A percentile compares a stretch with the other conserved stretches of the same genome.
phyloP scores from a whole-genome alignment of 2,888 invertebrate species.

The Sepiola atlantica region DNA sequence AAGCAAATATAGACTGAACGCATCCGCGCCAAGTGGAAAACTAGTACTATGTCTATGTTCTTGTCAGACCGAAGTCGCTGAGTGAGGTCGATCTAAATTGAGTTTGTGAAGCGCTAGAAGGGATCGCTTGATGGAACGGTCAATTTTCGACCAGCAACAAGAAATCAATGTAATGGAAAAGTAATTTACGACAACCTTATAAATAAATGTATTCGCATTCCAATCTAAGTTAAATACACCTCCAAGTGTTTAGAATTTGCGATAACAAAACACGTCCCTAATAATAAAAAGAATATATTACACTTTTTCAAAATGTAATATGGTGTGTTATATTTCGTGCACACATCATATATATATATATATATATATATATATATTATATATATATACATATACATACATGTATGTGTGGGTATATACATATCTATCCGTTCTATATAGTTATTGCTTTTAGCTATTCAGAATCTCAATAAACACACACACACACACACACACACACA shows the following conservation, averaged over 20 bases:
- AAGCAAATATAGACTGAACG: too few species aligned
- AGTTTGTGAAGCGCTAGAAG: neutral
- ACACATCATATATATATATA: neutral
- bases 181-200: neutral
- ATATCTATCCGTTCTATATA: too few species aligned
- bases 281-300: neutral
- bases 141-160: neutral
- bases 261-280: neutral
- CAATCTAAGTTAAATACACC: neutral
- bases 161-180: neutral
- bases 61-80: too few species aligned
- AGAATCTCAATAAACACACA: neutral
- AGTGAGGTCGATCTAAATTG: neutral
- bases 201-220: neutral
- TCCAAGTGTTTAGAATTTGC: neutral
- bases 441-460: too few species aligned
- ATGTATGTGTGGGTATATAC: too few species aligned
- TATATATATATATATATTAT: neutral
- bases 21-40: too few species aligned
- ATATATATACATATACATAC: neutral
- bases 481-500: too few species aligned
- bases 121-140: neutral
- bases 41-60: too few species aligned
- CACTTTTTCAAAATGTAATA: neutral
- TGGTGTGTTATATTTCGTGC: neutral